Evolutionary conservation across 2,888 invertebrate species (phyloP).

Genomic region (Dorcus parallelipipedus): DNA sequence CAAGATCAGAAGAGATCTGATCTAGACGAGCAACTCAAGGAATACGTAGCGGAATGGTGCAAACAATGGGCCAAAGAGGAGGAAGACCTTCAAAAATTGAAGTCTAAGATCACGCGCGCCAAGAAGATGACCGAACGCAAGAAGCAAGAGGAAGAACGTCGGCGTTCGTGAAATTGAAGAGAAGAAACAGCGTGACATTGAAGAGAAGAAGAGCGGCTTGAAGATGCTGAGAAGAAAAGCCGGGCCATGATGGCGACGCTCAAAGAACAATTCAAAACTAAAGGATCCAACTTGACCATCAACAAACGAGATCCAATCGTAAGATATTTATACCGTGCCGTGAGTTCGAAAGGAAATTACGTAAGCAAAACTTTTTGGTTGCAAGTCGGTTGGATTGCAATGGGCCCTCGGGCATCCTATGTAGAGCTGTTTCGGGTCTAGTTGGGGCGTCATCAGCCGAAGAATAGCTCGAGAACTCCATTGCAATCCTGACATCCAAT

Average conservation of each 20-base stretch:
- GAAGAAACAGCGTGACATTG: constrained; percentile 92
- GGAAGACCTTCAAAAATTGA: constrained; percentile 92
- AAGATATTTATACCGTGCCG: constrained; percentile 42
- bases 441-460: no score
- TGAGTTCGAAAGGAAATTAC: no score
- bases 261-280: constrained; percentile 79
- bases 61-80: constrained; percentile 95
- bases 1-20: constrained; percentile 96
- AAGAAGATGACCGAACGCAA: constrained; percentile 94
- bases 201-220: constrained; percentile 91
- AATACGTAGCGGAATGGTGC: constrained; percentile 96
- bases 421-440: no score
- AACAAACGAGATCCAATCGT: constrained; percentile 80
- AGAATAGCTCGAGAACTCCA: no score
- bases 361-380: no score
- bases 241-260: constrained; percentile 92
- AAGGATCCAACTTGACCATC: constrained; percentile 89
- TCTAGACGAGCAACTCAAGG: constrained; percentile 92
- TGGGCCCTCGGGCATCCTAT: no score
- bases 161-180: constrained; percentile 88
- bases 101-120: constrained; percentile 90
- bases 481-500: no score
- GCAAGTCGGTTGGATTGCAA: no score
- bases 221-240: constrained; percentile 93
- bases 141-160: constrained; percentile 93